Conservation (phyloP, 2,113 vertebrate species). For the Peromyscus polionotus region DNA sequence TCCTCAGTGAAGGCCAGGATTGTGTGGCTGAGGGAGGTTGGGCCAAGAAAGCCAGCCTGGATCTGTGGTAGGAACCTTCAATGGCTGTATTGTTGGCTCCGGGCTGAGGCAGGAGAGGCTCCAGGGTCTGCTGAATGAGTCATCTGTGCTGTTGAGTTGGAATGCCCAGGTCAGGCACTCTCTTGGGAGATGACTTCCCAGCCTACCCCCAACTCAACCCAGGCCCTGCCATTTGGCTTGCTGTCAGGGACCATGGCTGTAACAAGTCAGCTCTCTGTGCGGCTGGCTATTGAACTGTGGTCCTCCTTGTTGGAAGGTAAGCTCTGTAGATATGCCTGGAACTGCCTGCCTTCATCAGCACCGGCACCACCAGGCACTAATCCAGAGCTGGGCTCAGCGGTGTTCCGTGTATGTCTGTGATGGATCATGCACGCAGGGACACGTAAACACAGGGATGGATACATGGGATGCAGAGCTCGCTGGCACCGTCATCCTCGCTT, state of each 20-base stretch:
- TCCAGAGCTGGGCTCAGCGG: background rate
- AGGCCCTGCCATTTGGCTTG: background rate
- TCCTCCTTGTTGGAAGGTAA: background rate
- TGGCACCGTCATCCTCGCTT: background rate
- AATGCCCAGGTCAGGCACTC: conserved; percentile 44
- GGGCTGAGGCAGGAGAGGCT: background rate
- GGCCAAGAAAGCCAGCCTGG: conserved; percentile 28
- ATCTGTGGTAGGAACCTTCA: conserved; percentile 38
- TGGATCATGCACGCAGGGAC: background rate
- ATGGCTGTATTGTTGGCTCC: conserved; percentile 67
- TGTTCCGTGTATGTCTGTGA: background rate
- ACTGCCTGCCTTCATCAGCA: background rate
- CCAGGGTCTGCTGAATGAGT: conserved; percentile 64
- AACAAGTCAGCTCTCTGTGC: background rate
- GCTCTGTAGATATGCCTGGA: background rate
- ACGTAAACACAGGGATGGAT: background rate
- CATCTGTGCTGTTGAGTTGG: conserved; percentile 47
- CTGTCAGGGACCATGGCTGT: background rate
- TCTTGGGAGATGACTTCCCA: background rate
- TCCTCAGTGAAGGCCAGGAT: conserved; percentile 45
- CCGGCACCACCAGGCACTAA: background rate
- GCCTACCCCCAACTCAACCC: background rate
- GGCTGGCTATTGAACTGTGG: background rate
- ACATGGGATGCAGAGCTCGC: background rate
- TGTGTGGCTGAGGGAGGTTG: conserved; percentile 49